Evolutionary conservation across 2,113 vertebrate species (phyloP), one percentile per base, ranked within the genome.

Genomic region (Lampris incognitus): DNA sequence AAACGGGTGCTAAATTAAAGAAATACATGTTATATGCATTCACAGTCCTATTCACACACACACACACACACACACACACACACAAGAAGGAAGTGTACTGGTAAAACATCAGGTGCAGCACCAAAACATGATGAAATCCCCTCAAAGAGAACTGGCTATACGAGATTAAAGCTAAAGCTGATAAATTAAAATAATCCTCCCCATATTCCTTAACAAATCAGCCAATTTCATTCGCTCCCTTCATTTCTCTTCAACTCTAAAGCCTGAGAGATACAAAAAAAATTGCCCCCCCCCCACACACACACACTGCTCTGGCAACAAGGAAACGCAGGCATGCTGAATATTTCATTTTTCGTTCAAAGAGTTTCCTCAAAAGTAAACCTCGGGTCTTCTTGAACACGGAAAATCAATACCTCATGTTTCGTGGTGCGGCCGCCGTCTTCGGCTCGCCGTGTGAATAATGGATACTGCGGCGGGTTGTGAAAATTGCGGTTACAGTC

Each of bases 401-500:
- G 51, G 57, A 58, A 74, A 74, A 88, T 91, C 83, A 69, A 88
- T 86, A 84, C 48, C 74, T 77, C 4, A 13, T 83, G 68, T 81
- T 74, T 77, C 81, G 64, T 9, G 44, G 55, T 44, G 66, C 54
- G 61, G 39, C 71, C 7, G 40, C 80, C 50, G 58, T 48, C 68
- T 72, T 40, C 0, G 42, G 68, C 39, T 48, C 24, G 24, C 39
- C 38, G n/a, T 39, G 63, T 86, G 72, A 85, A 88, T 89, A 84
- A 87, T 85, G 64, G 59, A 88, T 66, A 48, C 49, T 10, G 58
- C 55, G 10, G 62, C 6, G 52, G 40, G 64, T 76, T 24, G 56
- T 36, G 13, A 61, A 63, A 50, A 76, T 66, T 69, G 57, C 61
- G 40, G 11, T 6, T n/a, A 44, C 51, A 54, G 36, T 10, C 0